Evolutionary conservation across 2,113 vertebrate genomes (phyloP).

Genomic region (Charadrius vociferus): DNA sequence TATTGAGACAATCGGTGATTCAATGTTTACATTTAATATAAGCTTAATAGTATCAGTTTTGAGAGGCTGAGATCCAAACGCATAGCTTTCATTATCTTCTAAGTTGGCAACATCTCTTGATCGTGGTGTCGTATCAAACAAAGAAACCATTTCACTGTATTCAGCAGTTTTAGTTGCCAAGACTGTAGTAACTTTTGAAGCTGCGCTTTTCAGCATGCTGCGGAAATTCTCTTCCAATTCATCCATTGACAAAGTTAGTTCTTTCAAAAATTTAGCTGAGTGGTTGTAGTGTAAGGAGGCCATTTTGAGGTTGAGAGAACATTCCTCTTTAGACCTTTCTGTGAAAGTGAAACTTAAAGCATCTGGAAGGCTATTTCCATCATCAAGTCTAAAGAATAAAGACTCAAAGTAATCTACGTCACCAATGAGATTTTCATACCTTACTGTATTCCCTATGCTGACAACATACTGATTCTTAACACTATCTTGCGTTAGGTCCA

Average conservation of each 20-base stretch:
- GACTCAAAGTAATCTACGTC: slow-evolving; percentile 60
- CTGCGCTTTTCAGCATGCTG: slow-evolving; percentile 92
- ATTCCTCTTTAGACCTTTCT: slow-evolving; percentile 90
- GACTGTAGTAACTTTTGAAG: slow-evolving; percentile 93
- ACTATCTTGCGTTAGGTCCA: slow-evolving; percentile 91
- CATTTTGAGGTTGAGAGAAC: slow-evolving; percentile 89
- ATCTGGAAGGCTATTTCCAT: slow-evolving; percentile 75
- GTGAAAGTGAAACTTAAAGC: slow-evolving; percentile 88
- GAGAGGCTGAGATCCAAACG: slow-evolving; percentile 7
- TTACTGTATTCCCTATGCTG: slow-evolving; percentile 87
- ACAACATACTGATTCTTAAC: slow-evolving; percentile 90
- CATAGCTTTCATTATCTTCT: slow-evolving; percentile 78
- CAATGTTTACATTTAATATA: slow-evolving; percentile 90
- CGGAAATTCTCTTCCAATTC: slow-evolving; percentile 95
- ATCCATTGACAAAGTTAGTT: slow-evolving; percentile 91
- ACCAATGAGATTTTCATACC: slow-evolving; percentile 72
- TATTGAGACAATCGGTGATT: slow-evolving; percentile 93
- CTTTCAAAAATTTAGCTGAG: slow-evolving; percentile 93
- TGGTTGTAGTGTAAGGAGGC: slow-evolving; percentile 97
- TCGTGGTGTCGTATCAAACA: slow-evolving; percentile 88
- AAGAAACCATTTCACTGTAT: slow-evolving; percentile 94
- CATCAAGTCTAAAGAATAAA: slow-evolving; percentile 70
- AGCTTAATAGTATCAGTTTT: slow-evolving; percentile 87
- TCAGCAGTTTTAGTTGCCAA: slow-evolving; percentile 94
- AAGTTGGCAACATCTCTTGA: slow-evolving; percentile 71